A percentile compares a stretch with the other conserved stretches of the same genome.
phyloP scores from a whole-genome alignment of 2,888 invertebrate species.

The Serrognathus titanus region DNA sequence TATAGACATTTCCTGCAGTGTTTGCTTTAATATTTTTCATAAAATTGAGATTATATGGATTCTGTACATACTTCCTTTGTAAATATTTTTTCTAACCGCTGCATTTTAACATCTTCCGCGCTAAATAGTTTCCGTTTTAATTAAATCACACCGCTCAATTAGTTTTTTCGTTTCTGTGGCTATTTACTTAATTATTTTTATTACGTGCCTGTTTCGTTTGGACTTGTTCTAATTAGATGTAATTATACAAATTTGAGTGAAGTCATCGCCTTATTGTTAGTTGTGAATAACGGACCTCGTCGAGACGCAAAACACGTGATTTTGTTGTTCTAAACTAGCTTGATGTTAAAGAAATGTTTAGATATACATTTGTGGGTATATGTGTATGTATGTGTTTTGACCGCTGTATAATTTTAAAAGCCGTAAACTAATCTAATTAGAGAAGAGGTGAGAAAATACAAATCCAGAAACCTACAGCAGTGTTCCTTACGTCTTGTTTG shows the following conservation, averaged over 20 bases:
- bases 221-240: too few species aligned
- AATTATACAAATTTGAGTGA: too few species aligned
- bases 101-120: constrained; percentile 26
- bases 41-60: constrained; percentile 50
- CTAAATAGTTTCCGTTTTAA: neutral
- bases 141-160: neutral
- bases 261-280: too few species aligned
- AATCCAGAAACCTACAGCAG: neutral
- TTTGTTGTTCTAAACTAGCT: too few species aligned
- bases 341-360: too few species aligned
- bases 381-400: too few species aligned
- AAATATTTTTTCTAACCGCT: constrained; percentile 43
- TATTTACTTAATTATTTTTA: neutral
- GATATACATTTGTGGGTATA: too few species aligned
- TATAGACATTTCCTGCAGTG: constrained; percentile 48
- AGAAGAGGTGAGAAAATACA: neutral
- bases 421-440: neutral
- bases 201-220: neutral
- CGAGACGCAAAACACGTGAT: too few species aligned
- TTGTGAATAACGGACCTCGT: too few species aligned
- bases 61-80: constrained; percentile 44
- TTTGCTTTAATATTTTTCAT: constrained; percentile 51
- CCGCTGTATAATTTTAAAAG: neutral
- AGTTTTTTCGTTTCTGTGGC: constrained; percentile 1
- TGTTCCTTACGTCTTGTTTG: neutral